Base-by-base conservation (phyloP, 2,113 vertebrate genomes). In the Hiodon tergisus region DNA sequence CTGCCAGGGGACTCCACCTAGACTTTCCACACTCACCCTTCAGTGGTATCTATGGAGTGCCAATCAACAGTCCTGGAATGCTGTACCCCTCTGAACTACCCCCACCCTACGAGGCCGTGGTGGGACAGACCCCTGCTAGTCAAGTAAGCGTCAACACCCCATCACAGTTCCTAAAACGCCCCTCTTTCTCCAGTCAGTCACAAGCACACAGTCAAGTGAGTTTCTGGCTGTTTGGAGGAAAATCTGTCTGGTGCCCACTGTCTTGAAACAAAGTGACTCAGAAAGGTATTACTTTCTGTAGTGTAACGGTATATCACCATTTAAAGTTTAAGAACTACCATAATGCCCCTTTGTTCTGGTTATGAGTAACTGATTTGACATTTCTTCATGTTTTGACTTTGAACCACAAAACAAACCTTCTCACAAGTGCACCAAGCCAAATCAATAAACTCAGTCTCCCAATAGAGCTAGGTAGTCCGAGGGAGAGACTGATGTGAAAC, bases 31-130 rank as follows among this genome's bases (percentile, higher is more conserved):
- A 95, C 76, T 93, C 94, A 14, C 91, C 95, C 0, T 96, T 98
- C 85, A 93, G 92, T 79, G 86, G 94, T 78, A 89, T 98, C 61
- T 98, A 97, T 0, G 94, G 95, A 4, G 93, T 95, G 4, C 90
- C 93, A 72, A 96, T 98, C 83, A 96, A 96, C 84, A 99, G 96
- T 83, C 97, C 96, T 0, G 91, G 93, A 31, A 92, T 92, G 46
- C 85, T 96, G 31, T 98, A 97, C 79, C 96, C 97, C 0, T 80
- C 94, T 0, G 97, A 99, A 83, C 90, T 98, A 47, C 97, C 97
- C 0, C 97, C 97, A 5, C 95, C 97, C 0, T 99, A 99, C 0
- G 97, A 99, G 86, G 93, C 94, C 1, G 94, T 98, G 72, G 91
- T 98, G 77, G 93, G 95, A 10, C 93, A 94, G 51, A 89, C 86